A percentile compares a stretch with the other conserved stretches of the same genome.
phyloP scores from a whole-genome alignment of 1,140 invertebrate genomes.

The Zaprionus tsacasi region DNA sequence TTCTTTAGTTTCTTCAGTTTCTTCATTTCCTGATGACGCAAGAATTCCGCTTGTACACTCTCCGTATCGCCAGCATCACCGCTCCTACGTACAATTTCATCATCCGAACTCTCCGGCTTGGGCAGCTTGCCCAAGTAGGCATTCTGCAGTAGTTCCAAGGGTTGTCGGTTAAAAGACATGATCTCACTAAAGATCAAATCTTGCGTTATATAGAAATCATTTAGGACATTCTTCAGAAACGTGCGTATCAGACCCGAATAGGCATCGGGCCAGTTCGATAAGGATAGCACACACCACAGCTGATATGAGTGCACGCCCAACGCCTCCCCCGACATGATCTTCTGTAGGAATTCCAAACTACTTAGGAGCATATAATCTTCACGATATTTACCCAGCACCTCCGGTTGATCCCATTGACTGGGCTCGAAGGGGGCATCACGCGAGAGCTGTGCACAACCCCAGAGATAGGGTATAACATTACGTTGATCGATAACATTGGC shows the following conservation, averaged over 20 bases:
- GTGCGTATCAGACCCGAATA: conserved; percentile 38
- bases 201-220: conserved; percentile 38
- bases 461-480: conserved; percentile 52
- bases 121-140: conserved; percentile 11
- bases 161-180: conserved; percentile 34
- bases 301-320: conserved; percentile 50
- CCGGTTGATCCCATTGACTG: conserved; percentile 2
- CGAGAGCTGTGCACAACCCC: conserved; percentile 56
- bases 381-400: background rate
- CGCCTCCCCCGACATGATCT: background rate
- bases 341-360: conserved; percentile 41
- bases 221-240: conserved; percentile 43
- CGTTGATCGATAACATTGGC: conserved; percentile 42
- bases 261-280: conserved; percentile 51
- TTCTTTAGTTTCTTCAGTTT: rapidly evolving
- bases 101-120: background rate
- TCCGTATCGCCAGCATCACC: background rate
- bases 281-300: conserved; percentile 59
- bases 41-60: no score
- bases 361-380: conserved; percentile 49
- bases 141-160: background rate
- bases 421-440: conserved; percentile 37
- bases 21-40: rapidly evolving
- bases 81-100: background rate
- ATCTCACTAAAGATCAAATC: conserved; percentile 53